phyloP scores from a whole-genome alignment of 2,797 vertebrate species.

The Coluber constrictor region DNA sequence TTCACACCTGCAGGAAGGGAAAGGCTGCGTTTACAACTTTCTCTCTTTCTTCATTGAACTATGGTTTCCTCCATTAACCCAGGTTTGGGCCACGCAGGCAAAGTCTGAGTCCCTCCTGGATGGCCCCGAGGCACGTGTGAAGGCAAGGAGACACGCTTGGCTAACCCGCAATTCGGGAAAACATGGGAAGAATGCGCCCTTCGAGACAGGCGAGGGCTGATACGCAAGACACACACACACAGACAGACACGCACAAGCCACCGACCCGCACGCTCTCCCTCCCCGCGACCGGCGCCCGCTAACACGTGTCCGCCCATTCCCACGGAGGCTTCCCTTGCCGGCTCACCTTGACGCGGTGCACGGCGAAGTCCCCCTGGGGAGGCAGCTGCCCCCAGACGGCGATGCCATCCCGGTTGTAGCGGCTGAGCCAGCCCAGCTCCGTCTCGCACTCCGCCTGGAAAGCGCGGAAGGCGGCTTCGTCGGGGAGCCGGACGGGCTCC shows the following conservation, averaged over 20 bases:
- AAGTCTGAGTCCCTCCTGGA: not conserved
- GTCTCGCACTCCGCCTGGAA: slow-evolving; percentile 73
- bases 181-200: not conserved
- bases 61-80: not conserved
- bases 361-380: slow-evolving; percentile 22
- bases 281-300: too few species aligned
- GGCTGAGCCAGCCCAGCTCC: slow-evolving; percentile 70
- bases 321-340: not conserved
- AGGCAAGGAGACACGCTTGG: not conserved
- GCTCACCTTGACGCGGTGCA: slow-evolving; percentile 79
- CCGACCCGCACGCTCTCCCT: not conserved
- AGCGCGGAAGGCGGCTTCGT: slow-evolving; percentile 66
- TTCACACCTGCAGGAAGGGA: not conserved
- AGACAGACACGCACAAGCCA: too few species aligned
- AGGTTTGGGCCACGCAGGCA: not conserved
- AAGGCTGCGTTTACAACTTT: not conserved
- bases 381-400: slow-evolving; percentile 73
- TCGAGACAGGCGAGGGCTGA: not conserved
- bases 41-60: not conserved
- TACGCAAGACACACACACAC: not conserved
- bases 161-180: not conserved
- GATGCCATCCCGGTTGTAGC: slow-evolving; percentile 70
- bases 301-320: not conserved
- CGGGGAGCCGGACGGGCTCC: slow-evolving; percentile 65
- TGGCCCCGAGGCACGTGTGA: not conserved